These are phyloP conservation scores for Sialia sialis DNA, from an alignment of 2,113 vertebrate species.

Conservation along the genomic window DNA sequence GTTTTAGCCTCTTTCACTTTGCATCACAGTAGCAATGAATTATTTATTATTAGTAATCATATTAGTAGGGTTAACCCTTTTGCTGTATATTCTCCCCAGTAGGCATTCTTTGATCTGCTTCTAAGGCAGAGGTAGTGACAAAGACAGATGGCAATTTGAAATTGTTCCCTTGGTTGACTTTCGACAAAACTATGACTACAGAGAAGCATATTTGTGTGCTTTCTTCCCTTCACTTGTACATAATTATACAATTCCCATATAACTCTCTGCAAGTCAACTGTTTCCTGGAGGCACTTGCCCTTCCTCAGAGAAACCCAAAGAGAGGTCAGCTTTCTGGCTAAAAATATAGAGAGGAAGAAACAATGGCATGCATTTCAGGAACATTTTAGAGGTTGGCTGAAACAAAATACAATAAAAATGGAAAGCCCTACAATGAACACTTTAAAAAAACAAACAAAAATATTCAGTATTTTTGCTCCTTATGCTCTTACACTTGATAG, in stretches of 20 bases:
- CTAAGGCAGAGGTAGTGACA: background rate
- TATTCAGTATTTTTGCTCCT: background rate
- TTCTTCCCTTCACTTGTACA: accelerated
- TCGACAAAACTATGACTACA: background rate
- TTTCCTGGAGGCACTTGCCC: background rate
- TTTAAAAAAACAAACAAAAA: background rate
- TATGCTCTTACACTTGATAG: background rate
- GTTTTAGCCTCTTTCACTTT: background rate
- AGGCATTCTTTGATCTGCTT: background rate
- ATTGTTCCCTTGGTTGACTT: background rate
- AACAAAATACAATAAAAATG: background rate
- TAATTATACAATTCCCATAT: background rate
- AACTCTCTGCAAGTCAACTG: background rate
- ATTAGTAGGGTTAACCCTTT: background rate
- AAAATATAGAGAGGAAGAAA: background rate
- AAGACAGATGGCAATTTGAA: background rate
- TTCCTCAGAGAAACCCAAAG: background rate
- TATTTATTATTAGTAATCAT: background rate
- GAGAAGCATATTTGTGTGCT: background rate
- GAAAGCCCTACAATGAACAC: background rate
- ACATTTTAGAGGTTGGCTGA: background rate
- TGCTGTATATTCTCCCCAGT: background rate
- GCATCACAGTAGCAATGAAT: background rate
- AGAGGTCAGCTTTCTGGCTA: background rate
- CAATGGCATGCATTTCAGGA: background rate